phyloP scores from a whole-genome alignment of 1,140 invertebrate genomes.

The Cheumatopsyche charites region DNA sequence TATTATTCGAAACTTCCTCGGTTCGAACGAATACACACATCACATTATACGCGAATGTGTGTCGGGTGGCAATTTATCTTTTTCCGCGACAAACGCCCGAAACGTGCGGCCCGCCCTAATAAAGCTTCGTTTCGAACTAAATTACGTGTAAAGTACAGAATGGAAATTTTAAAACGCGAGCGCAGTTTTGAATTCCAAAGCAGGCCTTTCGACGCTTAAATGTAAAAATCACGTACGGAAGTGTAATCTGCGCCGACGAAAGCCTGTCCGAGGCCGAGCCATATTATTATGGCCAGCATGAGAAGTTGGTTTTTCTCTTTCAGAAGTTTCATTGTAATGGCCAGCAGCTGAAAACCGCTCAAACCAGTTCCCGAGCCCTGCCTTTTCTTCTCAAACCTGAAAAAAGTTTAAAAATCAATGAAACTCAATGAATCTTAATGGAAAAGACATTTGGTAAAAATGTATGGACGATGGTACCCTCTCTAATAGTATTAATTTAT shows the following conservation, averaged over 20 bases:
- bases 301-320: constrained; percentile 80
- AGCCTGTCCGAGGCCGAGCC: constrained; percentile 90
- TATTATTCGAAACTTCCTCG: not conserved
- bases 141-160: no score
- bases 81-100: no score
- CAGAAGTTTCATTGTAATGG: constrained; percentile 79
- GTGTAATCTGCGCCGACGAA: constrained; percentile 91
- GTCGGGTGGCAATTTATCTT: constrained; percentile 2
- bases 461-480: no score
- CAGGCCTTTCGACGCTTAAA: no score
- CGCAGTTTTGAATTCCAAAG: no score
- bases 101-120: no score
- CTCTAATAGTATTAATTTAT: no score
- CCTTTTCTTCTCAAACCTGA: constrained; percentile 60
- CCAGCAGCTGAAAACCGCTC: constrained; percentile 68
- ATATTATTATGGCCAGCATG: constrained; percentile 89
- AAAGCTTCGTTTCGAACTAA: no score
- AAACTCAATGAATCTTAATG: no score
- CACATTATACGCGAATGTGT: not conserved
- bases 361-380: constrained; percentile 55
- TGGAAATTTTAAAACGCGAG: no score
- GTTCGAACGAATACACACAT: no score
- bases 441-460: no score
- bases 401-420: constrained; percentile 50
- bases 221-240: constrained; percentile 66